phyloP scores from a whole-genome alignment of 2,888 invertebrate genomes.

The Mantis religiosa region DNA sequence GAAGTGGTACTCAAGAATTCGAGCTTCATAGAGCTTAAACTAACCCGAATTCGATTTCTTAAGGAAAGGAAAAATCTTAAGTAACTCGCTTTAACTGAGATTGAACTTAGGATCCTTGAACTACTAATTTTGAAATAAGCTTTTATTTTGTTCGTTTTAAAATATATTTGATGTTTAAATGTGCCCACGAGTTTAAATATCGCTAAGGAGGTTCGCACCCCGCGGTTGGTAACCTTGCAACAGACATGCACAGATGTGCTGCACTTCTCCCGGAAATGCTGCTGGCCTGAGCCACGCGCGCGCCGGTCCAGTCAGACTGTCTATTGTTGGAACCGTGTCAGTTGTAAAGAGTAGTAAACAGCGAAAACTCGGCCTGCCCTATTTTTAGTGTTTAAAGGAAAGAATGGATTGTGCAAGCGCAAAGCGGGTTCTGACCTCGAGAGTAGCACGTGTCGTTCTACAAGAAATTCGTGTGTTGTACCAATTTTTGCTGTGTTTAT shows the following conservation, averaged over 20 bases:
- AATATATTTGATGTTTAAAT: too few relatives aligned
- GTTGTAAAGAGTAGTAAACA: background rate
- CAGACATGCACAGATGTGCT: background rate
- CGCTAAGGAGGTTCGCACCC: too few relatives aligned
- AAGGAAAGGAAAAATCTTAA: too few relatives aligned
- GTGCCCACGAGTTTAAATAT: too few relatives aligned
- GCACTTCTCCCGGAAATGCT: background rate
- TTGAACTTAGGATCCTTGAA: too few relatives aligned
- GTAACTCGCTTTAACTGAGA: too few relatives aligned
- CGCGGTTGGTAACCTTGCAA: background rate
- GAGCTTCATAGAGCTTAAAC: too few relatives aligned
- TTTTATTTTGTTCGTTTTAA: too few relatives aligned
- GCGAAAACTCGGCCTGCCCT: background rate
- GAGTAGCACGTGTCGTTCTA: background rate
- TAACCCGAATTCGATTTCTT: too few relatives aligned
- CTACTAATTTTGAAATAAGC: too few relatives aligned
- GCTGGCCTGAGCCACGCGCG: background rate
- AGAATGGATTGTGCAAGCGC: background rate
- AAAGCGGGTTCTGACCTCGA: background rate
- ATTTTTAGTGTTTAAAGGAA: background rate
- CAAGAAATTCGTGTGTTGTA: background rate
- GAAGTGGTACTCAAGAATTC: too few relatives aligned
- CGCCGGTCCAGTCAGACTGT: background rate
- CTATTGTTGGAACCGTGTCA: background rate
- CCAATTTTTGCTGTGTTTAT: background rate